Base-by-base conservation (phyloP, 2,113 vertebrate genomes). In the Sarotherodon lohbergeri region DNA sequence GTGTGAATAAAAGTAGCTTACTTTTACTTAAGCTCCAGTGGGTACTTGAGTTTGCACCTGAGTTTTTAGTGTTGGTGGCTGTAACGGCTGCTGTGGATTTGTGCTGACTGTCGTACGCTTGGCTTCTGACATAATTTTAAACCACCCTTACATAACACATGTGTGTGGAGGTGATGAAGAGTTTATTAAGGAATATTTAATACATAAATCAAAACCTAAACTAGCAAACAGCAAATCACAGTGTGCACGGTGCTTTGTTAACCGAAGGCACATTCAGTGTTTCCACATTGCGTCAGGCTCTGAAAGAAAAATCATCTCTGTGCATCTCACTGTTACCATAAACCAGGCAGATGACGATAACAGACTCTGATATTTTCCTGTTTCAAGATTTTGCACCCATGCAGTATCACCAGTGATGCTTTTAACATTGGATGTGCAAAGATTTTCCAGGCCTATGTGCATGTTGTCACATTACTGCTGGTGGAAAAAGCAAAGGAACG, bases 381-480 rank as follows among this genome's bases (percentile, higher is more conserved):
- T 71, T 82, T 55, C 61, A 82, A 16, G 1, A 14, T 24, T 83
- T 63, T 81, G 55, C 11, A 82, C 57, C 68, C 43, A 9, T 43
- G 46, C 48, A 86, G 57, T 27, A 81, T 39, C 79, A 87, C 90
- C 85, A 89, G 66, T 91, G 82, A 91, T 89, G 57, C 54, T 29
- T 84, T 88, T 89, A 87, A 88, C 54, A 84, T 79, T 61, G 57
- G 68, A 82, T 13, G 24, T 56, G 50, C 48, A 68, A 48, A 71
- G 78, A 86, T 86, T 93, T 81, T 52, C 71, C 66, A 86, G 36
- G 36, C 39, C 73, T 89, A 76, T 73, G 82, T 78, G 80, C 39
- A 81, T 78, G 17, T 90, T 92, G 86, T 92, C 89, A 88, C 50
- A 83, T 93, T 90, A 90, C 66, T 89, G 71, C 82, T 90, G 80